These are phyloP conservation scores for Bemisia tabaci DNA, from an alignment of 1,140 invertebrate genomes.

Conservation along the genomic window DNA sequence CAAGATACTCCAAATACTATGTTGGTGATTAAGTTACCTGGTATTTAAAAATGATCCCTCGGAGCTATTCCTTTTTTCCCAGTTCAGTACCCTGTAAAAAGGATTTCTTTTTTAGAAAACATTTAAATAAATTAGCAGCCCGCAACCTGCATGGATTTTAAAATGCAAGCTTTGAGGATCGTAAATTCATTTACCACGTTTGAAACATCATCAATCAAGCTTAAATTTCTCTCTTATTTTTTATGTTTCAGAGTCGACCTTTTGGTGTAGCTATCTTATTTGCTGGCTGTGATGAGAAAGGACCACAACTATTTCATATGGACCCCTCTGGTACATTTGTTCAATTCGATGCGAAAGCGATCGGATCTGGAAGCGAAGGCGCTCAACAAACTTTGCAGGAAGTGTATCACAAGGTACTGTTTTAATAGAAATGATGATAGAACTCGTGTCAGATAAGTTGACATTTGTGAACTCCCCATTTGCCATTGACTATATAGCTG, in stretches of 20 bases:
- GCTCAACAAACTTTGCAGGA: constrained; percentile 94
- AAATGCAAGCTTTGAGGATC: no score
- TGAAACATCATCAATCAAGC: no score
- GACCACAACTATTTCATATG: constrained; percentile 87
- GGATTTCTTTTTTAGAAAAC: no score
- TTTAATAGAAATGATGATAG: constrained; percentile 2
- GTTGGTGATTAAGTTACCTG: no score
- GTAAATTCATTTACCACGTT: no score
- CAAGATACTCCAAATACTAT: no score
- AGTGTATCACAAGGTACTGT: constrained; percentile 58
- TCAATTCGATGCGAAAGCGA: constrained; percentile 96
- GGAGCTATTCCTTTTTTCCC: no score
- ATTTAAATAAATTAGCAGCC: no score
- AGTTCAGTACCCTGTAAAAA: no score
- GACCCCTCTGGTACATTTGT: constrained; percentile 97
- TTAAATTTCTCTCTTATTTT: constrained; percentile 2
- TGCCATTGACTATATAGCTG: background rate
- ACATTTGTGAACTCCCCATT: constrained; percentile 4
- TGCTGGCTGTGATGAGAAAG: constrained; percentile 73
- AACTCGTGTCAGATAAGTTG: background rate
- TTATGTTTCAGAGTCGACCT: constrained; percentile 59
- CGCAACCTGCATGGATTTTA: no score
- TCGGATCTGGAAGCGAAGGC: constrained; percentile 97
- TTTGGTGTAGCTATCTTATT: constrained; percentile 96
- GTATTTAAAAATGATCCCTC: no score